phyloP scores from a whole-genome alignment of 2,113 vertebrate genomes.

The Pogonocichla stellata region DNA sequence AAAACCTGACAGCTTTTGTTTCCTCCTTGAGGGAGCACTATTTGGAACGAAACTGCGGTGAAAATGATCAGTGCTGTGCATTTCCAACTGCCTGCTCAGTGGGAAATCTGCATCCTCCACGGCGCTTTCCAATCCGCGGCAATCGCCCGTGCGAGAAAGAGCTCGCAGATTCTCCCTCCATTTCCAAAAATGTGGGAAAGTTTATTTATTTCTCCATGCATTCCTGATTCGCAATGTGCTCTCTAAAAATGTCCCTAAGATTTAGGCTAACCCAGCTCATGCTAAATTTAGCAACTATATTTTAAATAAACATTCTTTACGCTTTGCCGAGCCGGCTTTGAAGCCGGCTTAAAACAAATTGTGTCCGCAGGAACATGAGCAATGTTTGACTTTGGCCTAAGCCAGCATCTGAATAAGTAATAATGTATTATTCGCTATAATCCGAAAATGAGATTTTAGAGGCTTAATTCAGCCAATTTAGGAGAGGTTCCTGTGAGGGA shows the following conservation, averaged over 20 bases:
- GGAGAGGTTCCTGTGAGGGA: not conserved
- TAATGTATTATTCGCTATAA: not conserved
- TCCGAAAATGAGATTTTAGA: constrained; percentile 13
- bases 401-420: constrained; percentile 41
- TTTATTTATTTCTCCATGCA: constrained; percentile 96
- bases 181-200: constrained; percentile 90
- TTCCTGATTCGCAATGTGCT: constrained; percentile 90
- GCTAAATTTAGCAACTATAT: constrained; percentile 87
- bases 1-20: not conserved
- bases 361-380: constrained; percentile 11
- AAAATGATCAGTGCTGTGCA: not conserved
- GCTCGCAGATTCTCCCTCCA: constrained; percentile 75
- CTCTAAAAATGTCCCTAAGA: constrained; percentile 76
- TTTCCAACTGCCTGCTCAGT: not conserved
- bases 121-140: not conserved
- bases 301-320: constrained; percentile 78
- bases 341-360: constrained; percentile 29
- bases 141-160: constrained; percentile 73
- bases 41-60: not conserved
- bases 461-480: not conserved
- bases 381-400: constrained; percentile 20
- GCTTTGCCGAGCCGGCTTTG: constrained; percentile 62
- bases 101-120: not conserved
- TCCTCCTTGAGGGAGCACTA: not conserved
- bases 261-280: constrained; percentile 73